phyloP scores from a whole-genome alignment of 2,113 vertebrate species.

The Gopherus flavomarginatus region DNA sequence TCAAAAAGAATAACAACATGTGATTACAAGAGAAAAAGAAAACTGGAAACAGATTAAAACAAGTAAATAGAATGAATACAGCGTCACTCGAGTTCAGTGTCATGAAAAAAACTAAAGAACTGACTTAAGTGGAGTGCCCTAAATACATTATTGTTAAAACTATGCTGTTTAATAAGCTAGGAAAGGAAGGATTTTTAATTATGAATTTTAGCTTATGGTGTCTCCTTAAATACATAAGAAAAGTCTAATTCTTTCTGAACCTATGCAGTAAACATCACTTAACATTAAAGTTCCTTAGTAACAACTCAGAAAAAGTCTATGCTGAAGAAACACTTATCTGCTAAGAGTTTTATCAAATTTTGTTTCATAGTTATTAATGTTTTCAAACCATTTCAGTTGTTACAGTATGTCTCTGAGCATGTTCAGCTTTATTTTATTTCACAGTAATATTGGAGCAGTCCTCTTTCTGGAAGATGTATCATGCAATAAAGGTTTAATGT shows the following conservation, averaged over 20 bases:
- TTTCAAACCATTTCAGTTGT: not conserved
- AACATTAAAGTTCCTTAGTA: not conserved
- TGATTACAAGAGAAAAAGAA: not conserved
- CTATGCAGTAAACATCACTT: not conserved
- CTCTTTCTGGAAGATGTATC: not conserved
- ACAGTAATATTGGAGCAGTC: not conserved
- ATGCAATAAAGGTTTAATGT: slow-evolving; percentile 14
- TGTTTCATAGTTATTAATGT: not conserved
- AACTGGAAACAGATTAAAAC: not conserved
- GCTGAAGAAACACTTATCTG: not conserved
- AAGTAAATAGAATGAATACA: not conserved
- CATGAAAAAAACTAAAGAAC: not conserved
- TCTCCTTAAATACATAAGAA: not conserved
- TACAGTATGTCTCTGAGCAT: not conserved
- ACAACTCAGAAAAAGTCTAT: not conserved
- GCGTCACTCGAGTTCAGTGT: not conserved
- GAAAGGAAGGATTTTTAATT: not conserved
- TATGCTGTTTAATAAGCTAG: not conserved
- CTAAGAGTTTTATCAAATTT: not conserved
- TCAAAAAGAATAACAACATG: not conserved
- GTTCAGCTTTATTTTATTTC: slow-evolving; percentile 9
- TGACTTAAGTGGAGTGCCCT: not conserved
- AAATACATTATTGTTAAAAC: not conserved
- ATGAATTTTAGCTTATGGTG: not conserved
- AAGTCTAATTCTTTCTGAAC: not conserved